A percentile compares a stretch with the other conserved stretches of the same genome.
Evolutionary conservation across 2,888 invertebrate genomes (phyloP).

Genomic region (Auanema freiburgensis): DNA sequence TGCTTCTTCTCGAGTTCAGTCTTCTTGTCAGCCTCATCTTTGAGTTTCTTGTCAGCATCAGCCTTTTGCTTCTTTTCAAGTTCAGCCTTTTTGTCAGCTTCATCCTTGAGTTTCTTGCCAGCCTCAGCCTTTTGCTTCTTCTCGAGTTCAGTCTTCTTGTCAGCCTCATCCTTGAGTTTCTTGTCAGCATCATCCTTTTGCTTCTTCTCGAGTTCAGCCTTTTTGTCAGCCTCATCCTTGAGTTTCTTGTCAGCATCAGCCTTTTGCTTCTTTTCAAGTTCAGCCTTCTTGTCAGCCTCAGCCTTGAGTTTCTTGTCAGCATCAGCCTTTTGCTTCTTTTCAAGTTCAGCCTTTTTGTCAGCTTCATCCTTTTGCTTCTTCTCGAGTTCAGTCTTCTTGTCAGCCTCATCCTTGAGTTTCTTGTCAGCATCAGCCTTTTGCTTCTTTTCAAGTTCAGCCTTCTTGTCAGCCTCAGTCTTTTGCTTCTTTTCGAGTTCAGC

Average conservation of each 20-base stretch:
- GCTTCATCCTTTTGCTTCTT: conserved; percentile 9
- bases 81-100: conserved; percentile 17
- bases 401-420: conserved; percentile 18
- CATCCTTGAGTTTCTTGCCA: conserved; percentile 12
- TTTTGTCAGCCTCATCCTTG: conserved; percentile 8
- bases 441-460: conserved; percentile 6
- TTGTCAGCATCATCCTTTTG: conserved; percentile 11
- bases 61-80: conserved; percentile 18
- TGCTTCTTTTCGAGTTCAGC: background rate
- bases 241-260: background rate
- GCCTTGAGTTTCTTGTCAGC: conserved; percentile 7
- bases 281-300: conserved; percentile 4
- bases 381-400: conserved; percentile 11
- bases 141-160: conserved; percentile 10
- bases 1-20: background rate
- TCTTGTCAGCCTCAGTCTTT: conserved; percentile 12
- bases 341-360: conserved; percentile 11
- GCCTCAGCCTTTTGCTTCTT: conserved; percentile 16
- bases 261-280: conserved; percentile 13
- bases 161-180: conserved; percentile 8
- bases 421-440: conserved; percentile 1
- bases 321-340: background rate
- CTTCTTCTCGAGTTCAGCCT: conserved; percentile 5
- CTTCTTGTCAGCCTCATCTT: conserved; percentile 13
- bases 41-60: conserved; percentile 7